Conservation (phyloP, 2,113 vertebrate species). For the Chamaea fasciata region DNA sequence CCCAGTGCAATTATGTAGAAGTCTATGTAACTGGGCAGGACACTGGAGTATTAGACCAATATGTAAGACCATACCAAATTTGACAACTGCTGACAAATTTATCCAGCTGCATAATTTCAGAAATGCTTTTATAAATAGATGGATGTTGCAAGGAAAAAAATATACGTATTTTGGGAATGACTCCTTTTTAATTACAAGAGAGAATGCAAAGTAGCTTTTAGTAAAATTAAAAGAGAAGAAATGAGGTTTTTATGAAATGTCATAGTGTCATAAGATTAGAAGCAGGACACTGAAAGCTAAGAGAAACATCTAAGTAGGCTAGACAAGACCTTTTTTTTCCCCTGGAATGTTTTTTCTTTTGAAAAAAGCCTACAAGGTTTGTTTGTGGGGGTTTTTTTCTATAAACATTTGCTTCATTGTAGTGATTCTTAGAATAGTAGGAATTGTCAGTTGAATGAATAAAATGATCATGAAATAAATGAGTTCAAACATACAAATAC, state of each 20-base stretch:
- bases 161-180: background rate
- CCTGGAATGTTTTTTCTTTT: constrained; percentile 34
- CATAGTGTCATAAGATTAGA: background rate
- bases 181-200: background rate
- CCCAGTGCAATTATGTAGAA: background rate
- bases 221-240: background rate
- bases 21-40: background rate
- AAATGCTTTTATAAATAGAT: background rate
- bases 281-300: constrained; percentile 20
- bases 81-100: background rate
- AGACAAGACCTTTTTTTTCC: constrained; percentile 30
- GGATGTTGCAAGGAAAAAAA: background rate
- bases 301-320: constrained; percentile 42
- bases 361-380: background rate
- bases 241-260: constrained; percentile 28
- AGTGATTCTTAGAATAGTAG: constrained; percentile 49
- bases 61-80: background rate
- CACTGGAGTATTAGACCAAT: background rate
- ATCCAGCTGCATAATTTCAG: background rate
- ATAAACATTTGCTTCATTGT: constrained; percentile 65
- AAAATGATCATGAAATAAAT: constrained; percentile 44
- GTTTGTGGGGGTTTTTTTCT: background rate
- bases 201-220: background rate
- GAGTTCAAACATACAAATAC: constrained; percentile 60
- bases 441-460: constrained; percentile 65